Percentiles rank a stretch among this genome's conserved stretches.
Conservation (phyloP, 2,888 invertebrate species). For the Neocrepidodera transversa region DNA sequence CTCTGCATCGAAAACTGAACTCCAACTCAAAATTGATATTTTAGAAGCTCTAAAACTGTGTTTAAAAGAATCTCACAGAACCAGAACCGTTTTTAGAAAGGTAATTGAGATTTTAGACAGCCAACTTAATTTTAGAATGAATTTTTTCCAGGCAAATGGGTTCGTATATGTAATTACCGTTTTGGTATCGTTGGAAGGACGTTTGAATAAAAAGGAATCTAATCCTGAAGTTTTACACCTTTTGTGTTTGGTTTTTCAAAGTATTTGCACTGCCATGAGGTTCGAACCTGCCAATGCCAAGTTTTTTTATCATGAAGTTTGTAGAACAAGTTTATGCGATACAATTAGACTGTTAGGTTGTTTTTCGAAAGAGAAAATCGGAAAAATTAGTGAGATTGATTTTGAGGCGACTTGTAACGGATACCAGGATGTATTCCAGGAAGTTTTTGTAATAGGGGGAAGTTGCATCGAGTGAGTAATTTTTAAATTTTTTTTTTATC, state of each 20-base stretch:
- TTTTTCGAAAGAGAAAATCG: constrained; percentile 65
- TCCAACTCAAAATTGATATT: constrained; percentile 88
- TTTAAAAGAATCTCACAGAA: constrained; percentile 93
- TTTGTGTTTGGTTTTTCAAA: constrained; percentile 89
- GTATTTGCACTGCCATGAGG: constrained; percentile 96
- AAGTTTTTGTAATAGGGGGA: constrained; percentile 79
- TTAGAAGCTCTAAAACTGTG: constrained; percentile 87
- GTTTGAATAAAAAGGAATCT: constrained; percentile 65
- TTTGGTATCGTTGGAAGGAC: constrained; percentile 88
- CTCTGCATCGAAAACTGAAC: constrained; percentile 80
- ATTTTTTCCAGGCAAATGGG: constrained; percentile 75
- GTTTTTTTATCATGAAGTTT: constrained; percentile 97
- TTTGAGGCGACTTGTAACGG: constrained; percentile 44
- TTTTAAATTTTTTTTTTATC: constrained; percentile 6
- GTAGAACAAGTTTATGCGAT: constrained; percentile 92
- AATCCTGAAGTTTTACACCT: constrained; percentile 74
- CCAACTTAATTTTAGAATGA: neutral
- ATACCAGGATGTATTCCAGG: constrained; percentile 67
- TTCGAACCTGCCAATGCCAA: constrained; percentile 99
- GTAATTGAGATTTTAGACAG: constrained; percentile 57
- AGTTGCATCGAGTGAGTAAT: constrained; percentile 70
- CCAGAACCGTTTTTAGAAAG: constrained; percentile 95
- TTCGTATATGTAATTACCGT: constrained; percentile 98
- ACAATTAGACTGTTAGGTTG: constrained; percentile 92
- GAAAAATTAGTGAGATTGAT: constrained; percentile 51